These are phyloP conservation scores for Aplodontia rufa DNA, from an alignment of 2,113 vertebrate genomes.

Conservation along the genomic window DNA sequence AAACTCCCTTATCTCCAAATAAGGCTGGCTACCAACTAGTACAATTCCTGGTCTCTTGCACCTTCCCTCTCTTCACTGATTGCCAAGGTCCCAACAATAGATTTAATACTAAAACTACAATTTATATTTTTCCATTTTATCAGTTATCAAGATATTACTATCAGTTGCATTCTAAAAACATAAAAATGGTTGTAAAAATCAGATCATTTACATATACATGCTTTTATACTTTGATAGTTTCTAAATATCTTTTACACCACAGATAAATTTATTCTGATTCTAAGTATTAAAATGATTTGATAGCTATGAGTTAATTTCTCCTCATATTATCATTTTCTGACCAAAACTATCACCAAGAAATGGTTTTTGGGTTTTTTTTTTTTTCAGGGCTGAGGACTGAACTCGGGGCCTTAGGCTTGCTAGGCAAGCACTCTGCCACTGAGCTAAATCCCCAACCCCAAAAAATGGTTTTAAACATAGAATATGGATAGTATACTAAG, in stretches of 20 bases:
- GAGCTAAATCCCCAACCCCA: neutral
- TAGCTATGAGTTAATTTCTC: too few relatives aligned
- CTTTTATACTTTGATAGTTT: slow-evolving; percentile 30
- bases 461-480: slow-evolving; percentile 27
- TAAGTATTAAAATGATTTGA: slow-evolving; percentile 32
- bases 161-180: slow-evolving; percentile 2
- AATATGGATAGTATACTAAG: neutral
- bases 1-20: neutral
- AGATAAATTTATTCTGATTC: slow-evolving; percentile 49
- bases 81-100: neutral
- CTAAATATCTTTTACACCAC: slow-evolving; percentile 20
- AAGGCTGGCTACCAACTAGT: neutral
- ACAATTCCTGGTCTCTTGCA: neutral
- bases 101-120: slow-evolving; percentile 11
- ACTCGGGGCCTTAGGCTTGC: too few relatives aligned
- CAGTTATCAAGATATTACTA: slow-evolving; percentile 23
- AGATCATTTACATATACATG: neutral
- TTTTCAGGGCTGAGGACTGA: too few relatives aligned
- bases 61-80: neutral
- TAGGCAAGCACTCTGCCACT: too few relatives aligned
- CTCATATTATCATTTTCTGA: neutral
- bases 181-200: neutral
- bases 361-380: too few relatives aligned
- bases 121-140: slow-evolving; percentile 17
- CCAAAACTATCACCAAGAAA: neutral